phyloP scores from a whole-genome alignment of 2,888 invertebrate genomes.

The Drosophila emarginata region DNA sequence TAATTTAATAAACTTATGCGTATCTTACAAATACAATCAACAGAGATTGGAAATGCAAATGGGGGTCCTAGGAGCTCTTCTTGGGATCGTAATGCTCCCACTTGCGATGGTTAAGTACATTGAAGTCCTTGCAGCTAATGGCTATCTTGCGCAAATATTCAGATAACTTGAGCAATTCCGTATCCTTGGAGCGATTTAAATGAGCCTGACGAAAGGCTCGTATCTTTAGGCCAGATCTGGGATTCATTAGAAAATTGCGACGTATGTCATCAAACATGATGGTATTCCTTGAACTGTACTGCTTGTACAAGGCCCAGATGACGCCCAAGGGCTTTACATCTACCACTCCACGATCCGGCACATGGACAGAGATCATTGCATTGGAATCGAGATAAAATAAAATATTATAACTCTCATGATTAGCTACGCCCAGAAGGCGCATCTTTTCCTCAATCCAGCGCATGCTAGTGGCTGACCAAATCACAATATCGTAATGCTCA shows the following conservation, averaged over 20 bases:
- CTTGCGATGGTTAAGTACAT: conserved; percentile 92
- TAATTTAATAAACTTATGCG: conserved; percentile 67
- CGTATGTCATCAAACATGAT: conserved; percentile 99
- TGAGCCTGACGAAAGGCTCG: conserved; percentile 96
- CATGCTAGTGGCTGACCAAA: conserved; percentile 99
- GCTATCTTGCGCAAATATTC: conserved; percentile 93
- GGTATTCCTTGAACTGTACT: conserved; percentile 94
- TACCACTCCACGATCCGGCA: conserved; percentile 94
- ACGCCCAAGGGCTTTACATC: conserved; percentile 98
- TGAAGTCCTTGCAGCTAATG: conserved; percentile 90
- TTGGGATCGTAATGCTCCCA: conserved; percentile 91
- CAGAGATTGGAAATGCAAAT: conserved; percentile 1
- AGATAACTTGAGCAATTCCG: conserved; percentile 90
- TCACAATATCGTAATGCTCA: conserved; percentile 96
- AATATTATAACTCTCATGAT: conserved; percentile 93
- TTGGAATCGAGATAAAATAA: conserved; percentile 94
- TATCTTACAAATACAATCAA: conserved; percentile 44
- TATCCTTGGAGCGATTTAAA: conserved; percentile 91
- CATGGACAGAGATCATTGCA: conserved; percentile 97
- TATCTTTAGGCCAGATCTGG: conserved; percentile 95
- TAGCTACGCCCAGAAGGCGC: conserved; percentile 93
- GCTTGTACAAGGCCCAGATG: conserved; percentile 97
- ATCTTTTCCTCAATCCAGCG: conserved; percentile 99
- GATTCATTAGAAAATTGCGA: conserved; percentile 98
- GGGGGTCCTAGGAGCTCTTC: conserved; percentile 48